Evolutionary conservation across 2,888 invertebrate species (phyloP).

Genomic region (Heliconius sara): DNA sequence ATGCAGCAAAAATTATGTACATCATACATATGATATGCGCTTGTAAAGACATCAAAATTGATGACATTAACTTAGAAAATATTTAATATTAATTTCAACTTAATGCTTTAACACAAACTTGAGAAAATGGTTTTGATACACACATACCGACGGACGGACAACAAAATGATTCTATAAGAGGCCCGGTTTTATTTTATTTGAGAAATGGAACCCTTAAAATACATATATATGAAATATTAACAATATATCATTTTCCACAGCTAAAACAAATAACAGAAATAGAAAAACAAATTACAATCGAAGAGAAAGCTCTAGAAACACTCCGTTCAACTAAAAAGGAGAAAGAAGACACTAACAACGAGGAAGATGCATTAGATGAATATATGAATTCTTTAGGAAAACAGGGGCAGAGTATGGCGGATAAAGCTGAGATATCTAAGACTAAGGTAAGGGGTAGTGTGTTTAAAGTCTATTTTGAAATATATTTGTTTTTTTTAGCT

Average conservation of each 20-base stretch:
- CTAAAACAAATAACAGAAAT: constrained; percentile 86
- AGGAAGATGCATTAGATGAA: constrained; percentile 91
- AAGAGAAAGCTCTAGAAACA: constrained; percentile 69
- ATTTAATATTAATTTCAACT: too few species aligned
- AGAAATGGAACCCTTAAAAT: too few species aligned
- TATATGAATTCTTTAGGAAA: constrained; percentile 89
- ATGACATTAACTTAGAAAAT: too few species aligned
- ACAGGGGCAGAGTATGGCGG: constrained; percentile 82
- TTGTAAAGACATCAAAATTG: too few species aligned
- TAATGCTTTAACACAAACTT: too few species aligned
- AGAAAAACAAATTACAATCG: constrained; percentile 77
- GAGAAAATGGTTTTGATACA: too few species aligned
- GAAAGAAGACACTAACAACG: constrained; percentile 56
- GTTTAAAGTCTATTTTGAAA: neutral
- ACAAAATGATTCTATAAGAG: too few species aligned
- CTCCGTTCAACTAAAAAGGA: constrained; percentile 61
- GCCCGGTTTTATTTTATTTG: too few species aligned
- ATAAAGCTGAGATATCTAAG: constrained; percentile 86
- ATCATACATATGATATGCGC: too few species aligned
- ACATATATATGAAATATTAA: too few species aligned
- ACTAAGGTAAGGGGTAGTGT: constrained; percentile 70
- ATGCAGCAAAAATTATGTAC: too few species aligned
- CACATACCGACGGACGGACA: too few species aligned
- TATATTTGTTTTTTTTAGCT: neutral
- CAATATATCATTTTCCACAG: constrained; percentile 62